Evolutionary conservation across 2,888 invertebrate species (phyloP).

Genomic region (Drosophila setosimentum): DNA sequence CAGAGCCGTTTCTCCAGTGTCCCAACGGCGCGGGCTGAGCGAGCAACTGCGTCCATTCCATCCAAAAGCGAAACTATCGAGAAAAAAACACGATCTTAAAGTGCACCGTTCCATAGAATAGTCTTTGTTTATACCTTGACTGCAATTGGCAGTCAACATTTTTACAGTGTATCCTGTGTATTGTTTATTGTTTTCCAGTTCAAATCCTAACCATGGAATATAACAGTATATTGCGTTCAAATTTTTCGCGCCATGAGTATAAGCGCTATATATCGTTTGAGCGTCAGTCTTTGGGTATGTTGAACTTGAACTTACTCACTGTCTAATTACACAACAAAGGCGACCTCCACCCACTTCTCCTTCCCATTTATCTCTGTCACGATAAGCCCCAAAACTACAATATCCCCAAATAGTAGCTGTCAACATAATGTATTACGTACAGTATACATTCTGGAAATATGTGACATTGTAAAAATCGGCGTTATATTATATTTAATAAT

Average conservation of each 20-base stretch:
- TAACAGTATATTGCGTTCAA: conserved; percentile 74
- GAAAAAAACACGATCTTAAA: conserved; percentile 13
- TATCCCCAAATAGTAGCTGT: conserved; percentile 26
- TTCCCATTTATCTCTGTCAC: conserved; percentile 23
- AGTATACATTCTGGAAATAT: conserved; percentile 14
- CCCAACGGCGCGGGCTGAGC: conserved; percentile 76
- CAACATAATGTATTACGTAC: conserved; percentile 16
- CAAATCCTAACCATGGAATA: conserved; percentile 58
- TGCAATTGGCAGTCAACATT: neutral
- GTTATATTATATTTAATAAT: conserved; percentile 12
- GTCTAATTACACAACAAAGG: conserved; percentile 36
- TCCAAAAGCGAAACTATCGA: conserved; percentile 5
- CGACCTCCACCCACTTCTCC: conserved; percentile 4
- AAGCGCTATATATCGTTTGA: conserved; percentile 83
- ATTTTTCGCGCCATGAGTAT: conserved; percentile 81
- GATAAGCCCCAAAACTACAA: conserved; percentile 40
- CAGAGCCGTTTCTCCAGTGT: conserved; percentile 68
- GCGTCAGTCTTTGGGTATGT: conserved; percentile 79
- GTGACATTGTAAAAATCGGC: conserved; percentile 22
- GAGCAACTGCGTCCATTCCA: conserved; percentile 62
- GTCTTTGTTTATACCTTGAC: neutral
- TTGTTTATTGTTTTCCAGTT: neutral
- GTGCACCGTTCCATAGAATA: conserved; percentile 27
- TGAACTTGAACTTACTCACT: conserved; percentile 51
- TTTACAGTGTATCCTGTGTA: conserved; percentile 11